These are phyloP conservation scores for Gymnogyps californianus DNA, from an alignment of 2,113 vertebrate genomes.

Conservation along the genomic window DNA sequence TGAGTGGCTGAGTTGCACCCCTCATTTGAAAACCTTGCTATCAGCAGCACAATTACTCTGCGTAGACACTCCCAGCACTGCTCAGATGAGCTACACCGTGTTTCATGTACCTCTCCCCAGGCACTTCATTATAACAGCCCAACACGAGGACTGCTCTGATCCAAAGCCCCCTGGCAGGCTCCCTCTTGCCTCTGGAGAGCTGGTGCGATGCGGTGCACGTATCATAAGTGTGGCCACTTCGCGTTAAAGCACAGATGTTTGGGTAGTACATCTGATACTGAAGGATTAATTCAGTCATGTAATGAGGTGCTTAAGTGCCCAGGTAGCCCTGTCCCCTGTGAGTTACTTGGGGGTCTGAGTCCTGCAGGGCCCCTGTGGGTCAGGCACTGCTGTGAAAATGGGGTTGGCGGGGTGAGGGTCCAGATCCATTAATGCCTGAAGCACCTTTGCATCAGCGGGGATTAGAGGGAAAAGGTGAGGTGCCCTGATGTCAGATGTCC, in stretches of 20 bases:
- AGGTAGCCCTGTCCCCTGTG: not conserved
- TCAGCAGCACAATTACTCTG: not conserved
- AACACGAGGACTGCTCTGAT: not conserved
- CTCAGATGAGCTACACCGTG: not conserved
- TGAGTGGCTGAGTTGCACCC: not conserved
- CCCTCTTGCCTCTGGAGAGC: not conserved
- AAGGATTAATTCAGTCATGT: not conserved
- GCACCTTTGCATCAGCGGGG: not conserved
- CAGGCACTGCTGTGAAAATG: not conserved
- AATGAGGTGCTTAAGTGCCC: not conserved
- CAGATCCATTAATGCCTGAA: not conserved
- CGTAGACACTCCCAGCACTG: not conserved
- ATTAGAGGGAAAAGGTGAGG: not conserved
- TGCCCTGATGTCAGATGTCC: not conserved
- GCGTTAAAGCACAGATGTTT: not conserved
- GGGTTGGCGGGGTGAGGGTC: not conserved
- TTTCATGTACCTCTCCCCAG: not conserved
- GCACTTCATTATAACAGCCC: constrained; percentile 6
- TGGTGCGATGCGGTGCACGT: accelerated
- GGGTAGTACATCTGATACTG: not conserved
- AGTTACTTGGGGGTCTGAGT: not conserved
- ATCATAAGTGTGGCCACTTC: not conserved
- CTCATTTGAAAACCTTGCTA: not conserved
- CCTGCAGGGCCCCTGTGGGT: not conserved
- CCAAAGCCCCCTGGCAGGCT: not conserved